Percentiles rank a stretch among this genome's conserved stretches.
phyloP scores from a whole-genome alignment of 1,140 invertebrate species.

The Ectropis grisescens region DNA sequence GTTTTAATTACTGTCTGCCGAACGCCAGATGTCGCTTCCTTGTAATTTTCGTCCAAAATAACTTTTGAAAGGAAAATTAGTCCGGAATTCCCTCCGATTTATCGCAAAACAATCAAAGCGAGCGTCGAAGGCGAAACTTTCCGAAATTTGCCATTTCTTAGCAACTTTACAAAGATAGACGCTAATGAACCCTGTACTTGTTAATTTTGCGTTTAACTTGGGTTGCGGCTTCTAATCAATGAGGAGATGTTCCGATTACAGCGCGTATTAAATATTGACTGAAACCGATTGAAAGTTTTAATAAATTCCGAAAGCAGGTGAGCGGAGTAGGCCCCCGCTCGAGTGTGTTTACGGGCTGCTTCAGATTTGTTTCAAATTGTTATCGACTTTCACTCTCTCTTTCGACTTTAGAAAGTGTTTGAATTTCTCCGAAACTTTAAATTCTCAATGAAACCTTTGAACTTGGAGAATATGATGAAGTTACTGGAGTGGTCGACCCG shows the following conservation, averaged over 20 bases:
- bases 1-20: not conserved
- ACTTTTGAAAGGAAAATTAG: conserved; percentile 18
- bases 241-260: conserved; percentile 1
- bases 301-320: conserved; percentile 2
- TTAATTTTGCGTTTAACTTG: conserved; percentile 26
- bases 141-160: conserved; percentile 19
- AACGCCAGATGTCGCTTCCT: conserved; percentile 4
- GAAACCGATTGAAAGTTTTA: conserved; percentile 1
- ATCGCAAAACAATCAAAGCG: conserved; percentile 28
- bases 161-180: conserved; percentile 25
- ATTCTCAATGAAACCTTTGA: too few relatives aligned
- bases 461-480: too few relatives aligned
- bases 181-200: conserved; percentile 29
- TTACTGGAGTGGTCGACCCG: too few relatives aligned
- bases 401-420: too few relatives aligned
- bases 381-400: too few relatives aligned
- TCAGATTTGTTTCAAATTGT: too few relatives aligned
- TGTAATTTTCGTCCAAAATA: conserved; percentile 15
- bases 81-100: conserved; percentile 27
- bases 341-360: too few relatives aligned
- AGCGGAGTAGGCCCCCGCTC: too few relatives aligned
- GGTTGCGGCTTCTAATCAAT: conserved; percentile 21
- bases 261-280: too few relatives aligned
- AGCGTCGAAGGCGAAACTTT: too few relatives aligned
- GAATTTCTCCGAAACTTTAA: too few relatives aligned